Evolutionary conservation across 1,140 invertebrate genomes (phyloP).

Genomic region (Lithobius niger): DNA sequence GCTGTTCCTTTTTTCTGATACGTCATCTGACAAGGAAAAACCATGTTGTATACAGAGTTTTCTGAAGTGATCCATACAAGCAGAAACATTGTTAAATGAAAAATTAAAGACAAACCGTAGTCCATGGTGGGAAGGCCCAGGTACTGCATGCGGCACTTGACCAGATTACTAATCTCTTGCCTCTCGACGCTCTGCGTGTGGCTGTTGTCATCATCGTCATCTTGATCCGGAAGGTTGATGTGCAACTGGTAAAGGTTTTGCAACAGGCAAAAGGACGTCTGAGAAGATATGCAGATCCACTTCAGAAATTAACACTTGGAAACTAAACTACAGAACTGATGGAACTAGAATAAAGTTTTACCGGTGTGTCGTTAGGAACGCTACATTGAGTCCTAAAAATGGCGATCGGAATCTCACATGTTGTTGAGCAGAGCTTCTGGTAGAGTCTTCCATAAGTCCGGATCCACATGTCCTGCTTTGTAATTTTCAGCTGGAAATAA

Average conservation of each 20-base stretch:
- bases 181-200: conserved; percentile 80
- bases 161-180: conserved; percentile 87
- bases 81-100: too few relatives aligned
- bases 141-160: conserved; percentile 84
- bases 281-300: not conserved
- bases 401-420: conserved; percentile 97
- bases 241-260: not conserved
- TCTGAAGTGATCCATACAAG: too few relatives aligned
- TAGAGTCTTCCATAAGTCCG: conserved; percentile 91
- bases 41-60: too few relatives aligned
- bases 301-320: not conserved
- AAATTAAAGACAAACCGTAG: too few relatives aligned
- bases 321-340: not conserved
- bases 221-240: not conserved
- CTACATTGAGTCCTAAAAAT: conserved; percentile 92
- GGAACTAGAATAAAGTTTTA: conserved; percentile 5
- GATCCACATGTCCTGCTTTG: conserved; percentile 96
- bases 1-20: too few relatives aligned
- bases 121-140: conserved; percentile 74
- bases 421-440: conserved; percentile 94
- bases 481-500: conserved; percentile 68
- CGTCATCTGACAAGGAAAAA: too few relatives aligned
- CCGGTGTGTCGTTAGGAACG: conserved; percentile 11
- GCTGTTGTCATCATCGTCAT: conserved; percentile 71
- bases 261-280: too few relatives aligned